These are phyloP conservation scores for Clunio marinus DNA, from an alignment of 2,888 invertebrate species.

Conservation along the genomic window DNA sequence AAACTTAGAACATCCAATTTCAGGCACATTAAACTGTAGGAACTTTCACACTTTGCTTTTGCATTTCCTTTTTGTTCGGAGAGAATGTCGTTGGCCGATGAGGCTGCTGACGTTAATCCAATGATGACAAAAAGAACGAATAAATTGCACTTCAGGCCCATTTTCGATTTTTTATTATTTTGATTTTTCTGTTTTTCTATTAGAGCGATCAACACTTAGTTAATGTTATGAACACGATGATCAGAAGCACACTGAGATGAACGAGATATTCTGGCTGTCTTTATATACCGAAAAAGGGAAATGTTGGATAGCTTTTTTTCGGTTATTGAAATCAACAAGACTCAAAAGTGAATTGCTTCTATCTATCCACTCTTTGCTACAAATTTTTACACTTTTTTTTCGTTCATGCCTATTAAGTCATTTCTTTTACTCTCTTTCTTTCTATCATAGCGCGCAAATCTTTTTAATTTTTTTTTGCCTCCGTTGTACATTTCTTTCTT, in stretches of 20 bases:
- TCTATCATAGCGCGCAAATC: not conserved
- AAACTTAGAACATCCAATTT: slow-evolving; percentile 74
- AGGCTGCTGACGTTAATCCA: slow-evolving; percentile 24
- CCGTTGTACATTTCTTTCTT: not conserved
- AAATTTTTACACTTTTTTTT: slow-evolving; percentile 37
- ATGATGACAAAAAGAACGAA: not conserved
- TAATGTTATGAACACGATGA: not conserved
- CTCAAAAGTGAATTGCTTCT: slow-evolving; percentile 18
- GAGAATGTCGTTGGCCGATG: slow-evolving; percentile 25
- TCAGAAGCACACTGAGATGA: slow-evolving; percentile 37
- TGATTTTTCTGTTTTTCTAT: no score
- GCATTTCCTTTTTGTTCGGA: slow-evolving; percentile 3
- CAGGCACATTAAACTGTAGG: slow-evolving; percentile 68
- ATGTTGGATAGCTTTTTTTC: slow-evolving; percentile 18
- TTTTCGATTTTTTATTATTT: not conserved
- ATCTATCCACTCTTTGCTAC: slow-evolving; percentile 14
- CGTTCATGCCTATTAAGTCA: slow-evolving; percentile 36
- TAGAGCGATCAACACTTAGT: not conserved
- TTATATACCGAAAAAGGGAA: slow-evolving; percentile 20
- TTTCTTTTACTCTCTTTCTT: slow-evolving; percentile 15
- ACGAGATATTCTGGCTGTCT: slow-evolving; percentile 13
- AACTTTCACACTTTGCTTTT: slow-evolving; percentile 52
- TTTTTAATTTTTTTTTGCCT: no score
- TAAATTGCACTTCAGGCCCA: slow-evolving; percentile 26
- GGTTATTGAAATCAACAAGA: slow-evolving; percentile 29